Conservation (phyloP, 1,140 invertebrate genomes). For the Sarcophaga bullata region DNA sequence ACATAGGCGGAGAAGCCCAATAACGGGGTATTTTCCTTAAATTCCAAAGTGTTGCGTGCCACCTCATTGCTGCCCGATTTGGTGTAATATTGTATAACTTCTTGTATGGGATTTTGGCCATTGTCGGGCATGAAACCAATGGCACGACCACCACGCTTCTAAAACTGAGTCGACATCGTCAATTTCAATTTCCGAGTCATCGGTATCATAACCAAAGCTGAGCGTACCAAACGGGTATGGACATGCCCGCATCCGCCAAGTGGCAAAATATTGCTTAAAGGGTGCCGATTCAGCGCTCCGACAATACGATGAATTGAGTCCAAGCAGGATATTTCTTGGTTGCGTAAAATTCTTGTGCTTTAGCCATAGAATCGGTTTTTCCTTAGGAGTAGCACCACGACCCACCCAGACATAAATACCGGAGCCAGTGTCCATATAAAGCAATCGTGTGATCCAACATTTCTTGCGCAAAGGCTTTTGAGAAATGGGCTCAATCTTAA, state of each 20-base stretch:
- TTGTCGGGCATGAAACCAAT: conserved; percentile 80
- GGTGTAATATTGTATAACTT: conserved; percentile 56
- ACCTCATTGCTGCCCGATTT: conserved; percentile 50
- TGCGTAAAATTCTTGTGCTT: conserved; percentile 77
- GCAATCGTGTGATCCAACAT: conserved; percentile 82
- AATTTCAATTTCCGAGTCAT: conserved; percentile 55
- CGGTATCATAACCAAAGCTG: conserved; percentile 60
- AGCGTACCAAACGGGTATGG: conserved; percentile 70
- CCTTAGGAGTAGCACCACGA: conserved; percentile 77
- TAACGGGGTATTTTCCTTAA: conserved; percentile 73
- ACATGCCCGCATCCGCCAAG: conserved; percentile 77
- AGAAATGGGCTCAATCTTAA: conserved; percentile 74
- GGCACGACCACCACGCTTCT: conserved; percentile 68
- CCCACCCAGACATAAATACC: conserved; percentile 90
- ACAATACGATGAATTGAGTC: conserved; percentile 79
- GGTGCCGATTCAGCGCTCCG: conserved; percentile 78
- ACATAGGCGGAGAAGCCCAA: conserved; percentile 84
- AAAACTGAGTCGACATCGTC: conserved; percentile 60
- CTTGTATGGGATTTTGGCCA: conserved; percentile 65
- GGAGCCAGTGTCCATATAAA: conserved; percentile 86
- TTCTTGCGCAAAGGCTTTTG: conserved; percentile 76
- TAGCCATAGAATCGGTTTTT: conserved; percentile 82
- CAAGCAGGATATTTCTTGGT: conserved; percentile 81
- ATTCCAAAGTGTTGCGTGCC: conserved; percentile 67
- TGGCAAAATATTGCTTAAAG: conserved; percentile 83